Evolutionary conservation across 2,888 invertebrate species (phyloP), one percentile per base, ranked within the genome.

Genomic region (Mythimna loreyi): DNA sequence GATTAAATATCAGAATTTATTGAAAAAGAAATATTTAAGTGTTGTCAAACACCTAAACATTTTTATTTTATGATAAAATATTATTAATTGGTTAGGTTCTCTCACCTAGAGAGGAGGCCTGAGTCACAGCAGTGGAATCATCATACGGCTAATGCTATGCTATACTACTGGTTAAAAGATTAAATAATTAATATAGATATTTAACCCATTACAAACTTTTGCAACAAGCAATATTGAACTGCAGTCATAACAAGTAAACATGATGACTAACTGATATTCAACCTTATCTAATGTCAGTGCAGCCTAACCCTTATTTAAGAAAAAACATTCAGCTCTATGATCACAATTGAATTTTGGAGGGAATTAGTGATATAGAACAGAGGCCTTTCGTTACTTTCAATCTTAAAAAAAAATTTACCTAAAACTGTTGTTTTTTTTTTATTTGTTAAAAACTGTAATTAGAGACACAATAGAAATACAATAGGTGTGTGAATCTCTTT

Each of bases 241-340:
- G 19, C 25, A 33, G 13, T n/a, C 45, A 61, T 60, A 63, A 70
- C 30, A 11, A 56, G 40, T 71, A 23, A 71, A 64, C 43, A 45
- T 21, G 16, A 6, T 40, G 40, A 30, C 40, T 25, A 25, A 36
- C 33, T 11, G 9, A 57, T 57, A 64, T 30, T 36, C 19, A 36
- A 13, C 21, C 28, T 50, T 72, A 64, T 72, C 72, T 45, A 11
- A 25, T 36, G 16, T 49, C 9, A 52, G 50, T 71, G 30, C 1
- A 57, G 52, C 45, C 23, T 57, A 30, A 40, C 40, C 71, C 57
- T 57, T 72, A 72, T 64, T 43, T 33, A 6, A 53, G 6, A 19
- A 53, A 61, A 47, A 70, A 13, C 2, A 21, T 1, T 36, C 3
- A 11, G 1, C 11, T 53, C 16, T 49, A 19, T 71, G 28, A n/a